These are phyloP conservation scores for Gobius niger DNA, from an alignment of 2,113 vertebrate genomes.

Conservation along the genomic window DNA sequence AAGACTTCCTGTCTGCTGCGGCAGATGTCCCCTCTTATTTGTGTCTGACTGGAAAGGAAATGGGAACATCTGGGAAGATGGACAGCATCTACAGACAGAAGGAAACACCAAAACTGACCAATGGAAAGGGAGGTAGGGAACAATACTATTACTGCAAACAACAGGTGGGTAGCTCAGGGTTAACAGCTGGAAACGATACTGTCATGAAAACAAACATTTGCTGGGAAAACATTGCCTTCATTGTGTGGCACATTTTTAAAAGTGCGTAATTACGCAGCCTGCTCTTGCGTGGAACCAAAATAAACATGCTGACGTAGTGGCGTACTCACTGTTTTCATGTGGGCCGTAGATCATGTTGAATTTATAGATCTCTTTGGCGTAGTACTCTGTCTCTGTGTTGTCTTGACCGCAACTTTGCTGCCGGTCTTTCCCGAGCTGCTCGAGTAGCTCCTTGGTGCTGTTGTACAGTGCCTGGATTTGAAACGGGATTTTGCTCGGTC, in stretches of 20 bases:
- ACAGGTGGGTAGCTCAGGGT: conserved; percentile 42
- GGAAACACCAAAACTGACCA: conserved; percentile 36
- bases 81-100: conserved; percentile 47
- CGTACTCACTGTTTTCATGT: conserved; percentile 86
- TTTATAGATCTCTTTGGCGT: conserved; percentile 91
- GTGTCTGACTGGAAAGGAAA: conserved; percentile 63
- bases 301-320: neutral
- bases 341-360: conserved; percentile 88
- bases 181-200: neutral
- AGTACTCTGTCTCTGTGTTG: conserved; percentile 89
- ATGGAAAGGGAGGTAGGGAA: conserved; percentile 36
- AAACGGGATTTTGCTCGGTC: conserved; percentile 83
- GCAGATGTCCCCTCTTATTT: conserved; percentile 70
- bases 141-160: conserved; percentile 57
- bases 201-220: conserved; percentile 1
- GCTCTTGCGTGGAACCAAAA: neutral
- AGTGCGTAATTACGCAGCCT: conserved; percentile 59
- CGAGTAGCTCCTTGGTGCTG: conserved; percentile 89
- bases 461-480: conserved; percentile 89
- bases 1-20: conserved; percentile 54
- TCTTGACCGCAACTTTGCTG: conserved; percentile 85
- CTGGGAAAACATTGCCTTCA: neutral
- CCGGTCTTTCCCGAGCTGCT: conserved; percentile 83
- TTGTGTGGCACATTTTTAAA: neutral
- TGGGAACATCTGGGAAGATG: conserved; percentile 67